Conservation (phyloP, 2,797 vertebrate genomes). For the Psittacula derbiana region DNA sequence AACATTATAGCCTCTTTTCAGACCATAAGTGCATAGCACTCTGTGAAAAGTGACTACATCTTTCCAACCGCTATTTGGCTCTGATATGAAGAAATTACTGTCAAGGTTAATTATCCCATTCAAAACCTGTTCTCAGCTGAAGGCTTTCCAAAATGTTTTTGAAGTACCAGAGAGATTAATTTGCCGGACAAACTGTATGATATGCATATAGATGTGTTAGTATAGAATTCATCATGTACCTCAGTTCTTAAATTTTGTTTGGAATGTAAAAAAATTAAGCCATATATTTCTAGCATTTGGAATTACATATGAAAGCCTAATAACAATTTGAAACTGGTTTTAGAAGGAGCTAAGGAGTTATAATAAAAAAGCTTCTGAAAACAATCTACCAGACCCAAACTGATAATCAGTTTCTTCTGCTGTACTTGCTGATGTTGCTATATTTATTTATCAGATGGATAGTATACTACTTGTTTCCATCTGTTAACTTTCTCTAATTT, state of each 20-base stretch:
- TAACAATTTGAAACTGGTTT: neutral
- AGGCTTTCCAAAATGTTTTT: slow-evolving; percentile 64
- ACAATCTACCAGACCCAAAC: neutral
- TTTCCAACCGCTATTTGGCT: slow-evolving; percentile 55
- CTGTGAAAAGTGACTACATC: slow-evolving; percentile 64
- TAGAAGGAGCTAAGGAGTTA: neutral
- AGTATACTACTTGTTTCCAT: neutral
- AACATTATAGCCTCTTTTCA: slow-evolving; percentile 48
- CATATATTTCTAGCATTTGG: neutral
- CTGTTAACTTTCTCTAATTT: neutral
- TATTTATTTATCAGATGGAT: neutral
- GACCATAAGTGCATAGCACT: slow-evolving; percentile 37
- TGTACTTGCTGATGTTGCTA: neutral
- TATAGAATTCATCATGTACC: neutral
- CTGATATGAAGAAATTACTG: slow-evolving; percentile 55
- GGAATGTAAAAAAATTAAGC: neutral
- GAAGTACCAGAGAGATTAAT: slow-evolving; percentile 51
- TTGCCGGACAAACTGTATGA: slow-evolving; percentile 21
- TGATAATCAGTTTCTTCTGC: neutral
- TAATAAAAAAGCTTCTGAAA: neutral
- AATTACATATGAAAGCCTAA: neutral
- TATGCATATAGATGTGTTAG: neutral
- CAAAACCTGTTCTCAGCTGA: slow-evolving; percentile 65
- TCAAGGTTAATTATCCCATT: slow-evolving; percentile 70
- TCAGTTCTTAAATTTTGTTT: neutral